A percentile compares a stretch with the other conserved stretches of the same genome.
phyloP scores from a whole-genome alignment of 2,888 invertebrate species.

The Phasia obesa region DNA sequence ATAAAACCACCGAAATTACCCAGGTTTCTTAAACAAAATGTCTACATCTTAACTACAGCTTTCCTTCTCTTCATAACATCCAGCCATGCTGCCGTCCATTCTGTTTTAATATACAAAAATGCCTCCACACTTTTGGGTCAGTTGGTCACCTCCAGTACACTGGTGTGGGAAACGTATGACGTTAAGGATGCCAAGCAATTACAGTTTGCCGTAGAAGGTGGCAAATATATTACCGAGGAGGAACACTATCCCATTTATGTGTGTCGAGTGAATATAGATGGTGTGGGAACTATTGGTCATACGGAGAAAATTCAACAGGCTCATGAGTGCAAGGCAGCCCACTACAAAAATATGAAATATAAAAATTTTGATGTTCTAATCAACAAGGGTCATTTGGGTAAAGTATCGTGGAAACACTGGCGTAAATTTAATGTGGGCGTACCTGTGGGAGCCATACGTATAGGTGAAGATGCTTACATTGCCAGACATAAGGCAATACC shows the following conservation, averaged over 20 bases:
- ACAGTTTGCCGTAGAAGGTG: constrained; percentile 87
- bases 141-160: constrained; percentile 90
- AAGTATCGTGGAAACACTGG: constrained; percentile 90
- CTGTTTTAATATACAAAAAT: constrained; percentile 79
- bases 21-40: constrained; percentile 38
- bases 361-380: constrained; percentile 88
- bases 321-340: constrained; percentile 86
- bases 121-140: constrained; percentile 84
- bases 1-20: constrained; percentile 56
- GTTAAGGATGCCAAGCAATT: constrained; percentile 83
- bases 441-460: constrained; percentile 86
- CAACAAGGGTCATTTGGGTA: constrained; percentile 90
- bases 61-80: constrained; percentile 68
- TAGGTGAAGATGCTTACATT: constrained; percentile 83
- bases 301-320: constrained; percentile 83
- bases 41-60: constrained; percentile 24
- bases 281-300: constrained; percentile 88
- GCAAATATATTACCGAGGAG: constrained; percentile 81
- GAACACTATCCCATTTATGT: constrained; percentile 85
- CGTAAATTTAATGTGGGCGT: constrained; percentile 85
- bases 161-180: constrained; percentile 87
- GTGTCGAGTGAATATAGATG: constrained; percentile 88
- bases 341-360: constrained; percentile 85
- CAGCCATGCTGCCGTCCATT: constrained; percentile 75
- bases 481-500: constrained; percentile 81